These are phyloP conservation scores for Drosophila peninsularis DNA, from an alignment of 2,888 invertebrate genomes.

Conservation along the genomic window DNA sequence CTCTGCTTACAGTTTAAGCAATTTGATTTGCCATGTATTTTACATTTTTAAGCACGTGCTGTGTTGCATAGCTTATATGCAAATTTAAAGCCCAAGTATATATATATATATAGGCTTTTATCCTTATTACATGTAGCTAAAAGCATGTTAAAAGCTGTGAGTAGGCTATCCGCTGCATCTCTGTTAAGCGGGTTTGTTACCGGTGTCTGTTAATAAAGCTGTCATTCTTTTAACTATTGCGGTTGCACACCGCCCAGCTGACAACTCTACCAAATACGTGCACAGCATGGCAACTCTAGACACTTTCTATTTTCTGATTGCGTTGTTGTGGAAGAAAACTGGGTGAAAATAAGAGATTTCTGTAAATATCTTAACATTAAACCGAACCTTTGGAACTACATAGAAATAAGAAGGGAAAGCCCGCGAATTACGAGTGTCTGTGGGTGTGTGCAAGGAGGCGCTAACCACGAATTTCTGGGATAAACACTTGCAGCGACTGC, in stretches of 20 bases:
- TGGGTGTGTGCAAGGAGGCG: constrained; percentile 22
- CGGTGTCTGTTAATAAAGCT: not conserved
- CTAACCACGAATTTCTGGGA: constrained; percentile 36
- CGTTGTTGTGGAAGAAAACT: constrained; percentile 75
- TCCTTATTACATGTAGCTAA: not conserved
- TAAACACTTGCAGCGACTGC: constrained; percentile 44
- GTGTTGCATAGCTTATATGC: not conserved
- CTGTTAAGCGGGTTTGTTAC: constrained; percentile 18
- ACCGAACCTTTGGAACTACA: constrained; percentile 6
- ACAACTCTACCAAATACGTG: constrained; percentile 31
- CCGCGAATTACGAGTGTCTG: constrained; percentile 26
- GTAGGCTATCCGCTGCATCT: not conserved
- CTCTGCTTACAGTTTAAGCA: not conserved
- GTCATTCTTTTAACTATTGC: constrained; percentile 11
- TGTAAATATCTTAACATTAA: constrained; percentile 20
- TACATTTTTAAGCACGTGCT: not conserved
- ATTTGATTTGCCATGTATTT: not conserved
- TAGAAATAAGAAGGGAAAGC: constrained; percentile 11
- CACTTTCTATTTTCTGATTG: constrained; percentile 83
- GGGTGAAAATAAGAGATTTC: constrained; percentile 50
- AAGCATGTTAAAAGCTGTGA: not conserved
- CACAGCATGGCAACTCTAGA: constrained; percentile 51
- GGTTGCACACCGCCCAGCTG: constrained; percentile 32
- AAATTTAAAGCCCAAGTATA: not conserved
- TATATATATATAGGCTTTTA: not conserved